Base-by-base conservation (phyloP, 2,113 vertebrate genomes). In the Prunella fulvescens region DNA sequence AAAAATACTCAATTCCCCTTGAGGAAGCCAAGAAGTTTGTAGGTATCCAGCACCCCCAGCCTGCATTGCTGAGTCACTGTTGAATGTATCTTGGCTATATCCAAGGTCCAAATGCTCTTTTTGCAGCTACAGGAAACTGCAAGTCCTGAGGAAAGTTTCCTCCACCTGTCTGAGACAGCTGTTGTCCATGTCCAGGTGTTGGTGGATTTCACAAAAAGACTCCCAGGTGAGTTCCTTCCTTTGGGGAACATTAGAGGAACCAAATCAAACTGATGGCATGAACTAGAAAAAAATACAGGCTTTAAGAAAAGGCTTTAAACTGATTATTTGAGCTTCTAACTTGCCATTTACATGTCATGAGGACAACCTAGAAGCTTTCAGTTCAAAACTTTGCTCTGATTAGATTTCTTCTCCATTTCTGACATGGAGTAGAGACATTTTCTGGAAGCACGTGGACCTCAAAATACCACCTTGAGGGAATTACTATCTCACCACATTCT, bases 141-240 rank as follows among this genome's bases (percentile, higher is more conserved):
- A 56, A 98, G 97, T 84, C 92, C 98, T 33, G 97, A 98, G 69
- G 97, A 98, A 24, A 98, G 98, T 61, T 98, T 97, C 67, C 97
- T 98, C 69, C 86, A 6, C 14, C 96, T 98, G 45, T 97, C 97
- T 20, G 98, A 99, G 64, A 95, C 97, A 47, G 97, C 97, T 3
- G 96, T 98, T 10, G 93, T 98, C 16, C 98, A 98, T 4, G 95
- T 98, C 26, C 98, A 99, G 26, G 97, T 97, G 71, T 86, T 99
- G 60, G 97, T 99, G 74, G 98, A 98, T 89, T 99, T 99, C 96
- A 98, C 98, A 80, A 98, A 98, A 91, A 93, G 97, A 97, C 96
- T 99, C 28, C 98, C 98, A 97, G 98, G 98, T 99, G 90, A 96
- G 88, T 64, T 74, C 65, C 31, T 51, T 74, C 61, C 56, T 74